phyloP scores from a whole-genome alignment of 2,888 invertebrate genomes.

The Dolichomitus sp. region DNA sequence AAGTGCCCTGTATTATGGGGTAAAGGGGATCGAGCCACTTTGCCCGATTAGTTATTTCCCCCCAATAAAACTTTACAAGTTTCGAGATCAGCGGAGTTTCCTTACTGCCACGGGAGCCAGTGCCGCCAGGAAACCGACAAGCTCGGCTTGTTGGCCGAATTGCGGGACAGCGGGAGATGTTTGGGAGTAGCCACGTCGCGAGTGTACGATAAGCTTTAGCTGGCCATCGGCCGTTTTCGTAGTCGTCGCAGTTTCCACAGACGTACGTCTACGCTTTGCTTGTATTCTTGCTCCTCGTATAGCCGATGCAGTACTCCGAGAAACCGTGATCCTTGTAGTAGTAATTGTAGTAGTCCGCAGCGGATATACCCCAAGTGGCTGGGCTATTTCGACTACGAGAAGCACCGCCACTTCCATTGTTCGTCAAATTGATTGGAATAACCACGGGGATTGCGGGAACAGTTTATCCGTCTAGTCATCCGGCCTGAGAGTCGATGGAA shows the following conservation, averaged over 20 bases:
- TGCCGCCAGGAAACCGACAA: conserved; percentile 46
- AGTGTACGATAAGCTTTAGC: conserved; percentile 42
- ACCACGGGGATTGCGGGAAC: conserved; percentile 35
- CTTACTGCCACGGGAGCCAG: conserved; percentile 9
- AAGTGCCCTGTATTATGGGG: conserved; percentile 39
- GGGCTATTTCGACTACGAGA: conserved; percentile 23
- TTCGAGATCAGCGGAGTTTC: conserved; percentile 46
- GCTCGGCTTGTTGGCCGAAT: conserved; percentile 27
- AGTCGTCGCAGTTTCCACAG: conserved; percentile 35
- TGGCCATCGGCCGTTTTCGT: conserved; percentile 24
- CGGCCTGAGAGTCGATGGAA: conserved; percentile 3
- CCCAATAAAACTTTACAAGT: conserved; percentile 52
- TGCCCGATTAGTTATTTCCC: conserved; percentile 52
- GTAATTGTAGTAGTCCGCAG: conserved; percentile 46
- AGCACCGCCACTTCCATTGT: conserved; percentile 34
- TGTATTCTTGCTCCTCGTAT: background rate
- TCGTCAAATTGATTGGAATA: conserved; percentile 55
- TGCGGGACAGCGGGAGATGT: conserved; percentile 37
- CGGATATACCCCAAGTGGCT: conserved; percentile 39
- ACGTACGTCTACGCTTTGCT: conserved; percentile 20
- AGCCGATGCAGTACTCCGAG: conserved; percentile 1
- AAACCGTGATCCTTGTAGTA: conserved; percentile 13
- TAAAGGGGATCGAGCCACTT: conserved; percentile 38
- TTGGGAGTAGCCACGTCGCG: conserved; percentile 34
- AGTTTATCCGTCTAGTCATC: conserved; percentile 15